Percentiles rank a stretch among this genome's conserved stretches.
These are phyloP conservation scores for Nomada fabriciana DNA, from an alignment of 2,888 invertebrate genomes.

Conservation along the genomic window DNA sequence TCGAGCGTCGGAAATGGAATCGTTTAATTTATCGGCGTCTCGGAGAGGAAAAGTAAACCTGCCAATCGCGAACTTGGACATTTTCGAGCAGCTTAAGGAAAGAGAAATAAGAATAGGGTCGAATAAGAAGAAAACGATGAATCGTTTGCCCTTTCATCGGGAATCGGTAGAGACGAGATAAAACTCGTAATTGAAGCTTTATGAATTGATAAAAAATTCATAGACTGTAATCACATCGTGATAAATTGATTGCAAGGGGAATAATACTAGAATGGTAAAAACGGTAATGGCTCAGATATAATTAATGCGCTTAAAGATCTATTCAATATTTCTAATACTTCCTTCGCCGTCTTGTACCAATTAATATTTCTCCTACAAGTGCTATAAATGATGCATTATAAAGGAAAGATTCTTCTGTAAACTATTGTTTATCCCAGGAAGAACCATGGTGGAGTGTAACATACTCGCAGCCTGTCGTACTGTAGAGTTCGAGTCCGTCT, in stretches of 20 bases:
- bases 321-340: constrained; percentile 45
- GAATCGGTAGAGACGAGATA: constrained; percentile 14
- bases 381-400: no score
- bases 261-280: background rate
- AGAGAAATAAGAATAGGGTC: background rate
- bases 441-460: no score
- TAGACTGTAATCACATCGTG: no score
- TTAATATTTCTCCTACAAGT: no score
- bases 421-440: background rate
- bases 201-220: background rate
- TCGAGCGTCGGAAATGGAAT: constrained; percentile 10
- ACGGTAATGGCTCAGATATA: constrained; percentile 12
- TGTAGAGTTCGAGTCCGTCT: background rate
- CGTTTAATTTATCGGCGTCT: constrained; percentile 20
- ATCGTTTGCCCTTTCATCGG: constrained; percentile 25
- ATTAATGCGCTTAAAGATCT: constrained; percentile 52
- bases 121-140: background rate
- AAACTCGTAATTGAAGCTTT: constrained; percentile 16
- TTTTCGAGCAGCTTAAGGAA: constrained; percentile 23
- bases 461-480: no score
- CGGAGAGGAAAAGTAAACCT: constrained; percentile 9
- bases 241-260: background rate
- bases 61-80: constrained; percentile 40
- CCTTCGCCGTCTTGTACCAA: constrained; percentile 3
- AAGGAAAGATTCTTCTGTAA: no score